Conservation (phyloP, 2,113 vertebrate genomes). For the Ctenomys sociabilis region DNA sequence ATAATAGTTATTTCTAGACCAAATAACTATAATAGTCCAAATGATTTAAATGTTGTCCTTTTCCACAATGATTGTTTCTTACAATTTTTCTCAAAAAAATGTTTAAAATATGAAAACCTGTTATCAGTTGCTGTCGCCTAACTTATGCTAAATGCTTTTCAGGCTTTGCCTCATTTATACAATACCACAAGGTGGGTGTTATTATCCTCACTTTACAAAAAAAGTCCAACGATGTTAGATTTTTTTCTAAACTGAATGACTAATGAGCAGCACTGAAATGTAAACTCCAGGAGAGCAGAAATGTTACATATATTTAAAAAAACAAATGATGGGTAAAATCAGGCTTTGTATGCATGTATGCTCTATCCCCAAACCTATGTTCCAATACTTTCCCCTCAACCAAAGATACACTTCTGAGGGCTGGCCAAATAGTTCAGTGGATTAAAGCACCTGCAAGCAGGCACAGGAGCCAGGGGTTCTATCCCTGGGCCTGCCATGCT, state of each 20-base stretch:
- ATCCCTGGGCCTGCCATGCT: no score
- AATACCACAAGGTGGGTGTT: neutral
- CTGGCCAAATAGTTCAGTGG: no score
- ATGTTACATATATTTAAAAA: neutral
- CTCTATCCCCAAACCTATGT: neutral
- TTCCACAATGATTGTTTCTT: neutral
- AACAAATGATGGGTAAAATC: neutral
- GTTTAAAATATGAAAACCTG: slow-evolving; percentile 17
- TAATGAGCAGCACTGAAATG: neutral
- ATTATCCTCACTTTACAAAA: slow-evolving; percentile 29
- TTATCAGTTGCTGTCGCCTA: neutral
- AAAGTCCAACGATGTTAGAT: neutral
- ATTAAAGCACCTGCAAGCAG: no score
- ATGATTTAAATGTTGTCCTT: neutral
- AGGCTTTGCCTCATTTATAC: neutral
- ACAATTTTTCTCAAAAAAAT: slow-evolving; percentile 16
- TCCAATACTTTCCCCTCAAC: neutral
- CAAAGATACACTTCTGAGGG: neutral
- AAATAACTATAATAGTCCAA: neutral
- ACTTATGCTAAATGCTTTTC: neutral
- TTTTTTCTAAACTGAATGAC: neutral
- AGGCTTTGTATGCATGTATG: neutral
- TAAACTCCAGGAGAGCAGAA: neutral
- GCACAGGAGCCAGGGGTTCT: no score
- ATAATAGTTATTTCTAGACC: slow-evolving; percentile 14